A percentile compares a stretch with the other conserved stretches of the same genome.
These are phyloP conservation scores for Spodoptera exigua DNA, from an alignment of 2,888 invertebrate genomes.

Conservation along the genomic window DNA sequence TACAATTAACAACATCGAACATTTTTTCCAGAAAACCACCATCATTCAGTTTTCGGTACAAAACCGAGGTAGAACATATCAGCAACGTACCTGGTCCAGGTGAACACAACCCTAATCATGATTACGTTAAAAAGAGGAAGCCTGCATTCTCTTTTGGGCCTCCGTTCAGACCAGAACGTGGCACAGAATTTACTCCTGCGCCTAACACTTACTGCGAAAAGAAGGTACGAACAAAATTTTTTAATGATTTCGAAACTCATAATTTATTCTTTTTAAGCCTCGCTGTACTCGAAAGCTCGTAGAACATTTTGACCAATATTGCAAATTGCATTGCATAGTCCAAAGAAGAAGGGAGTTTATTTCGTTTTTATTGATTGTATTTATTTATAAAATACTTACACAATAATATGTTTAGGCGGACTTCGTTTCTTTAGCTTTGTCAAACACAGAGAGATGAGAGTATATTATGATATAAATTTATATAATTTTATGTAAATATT, in stretches of 20 bases:
- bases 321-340: too few relatives aligned
- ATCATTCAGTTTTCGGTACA: conserved; percentile 68
- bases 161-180: conserved; percentile 57
- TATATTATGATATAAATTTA: too few relatives aligned
- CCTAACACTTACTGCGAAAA: conserved; percentile 81
- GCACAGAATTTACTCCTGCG: conserved; percentile 61
- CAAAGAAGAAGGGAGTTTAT: too few relatives aligned
- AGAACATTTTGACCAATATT: too few relatives aligned
- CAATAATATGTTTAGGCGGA: too few relatives aligned
- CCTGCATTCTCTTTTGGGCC: conserved; percentile 76
- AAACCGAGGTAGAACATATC: conserved; percentile 33
- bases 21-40: conserved; percentile 66
- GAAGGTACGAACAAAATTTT: conserved; percentile 75
- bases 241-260: neutral
- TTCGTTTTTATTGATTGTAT: too few relatives aligned
- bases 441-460: too few relatives aligned
- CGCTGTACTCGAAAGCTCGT: too few relatives aligned
- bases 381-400: too few relatives aligned
- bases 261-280: too few relatives aligned
- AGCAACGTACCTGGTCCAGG: conserved; percentile 73
- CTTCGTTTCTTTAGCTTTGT: too few relatives aligned
- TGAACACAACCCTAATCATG: conserved; percentile 74
- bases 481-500: too few relatives aligned
- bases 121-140: conserved; percentile 67
- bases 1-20: neutral